phyloP scores from a whole-genome alignment of 2,888 invertebrate genomes.

The Ceraclea dissimilis region DNA sequence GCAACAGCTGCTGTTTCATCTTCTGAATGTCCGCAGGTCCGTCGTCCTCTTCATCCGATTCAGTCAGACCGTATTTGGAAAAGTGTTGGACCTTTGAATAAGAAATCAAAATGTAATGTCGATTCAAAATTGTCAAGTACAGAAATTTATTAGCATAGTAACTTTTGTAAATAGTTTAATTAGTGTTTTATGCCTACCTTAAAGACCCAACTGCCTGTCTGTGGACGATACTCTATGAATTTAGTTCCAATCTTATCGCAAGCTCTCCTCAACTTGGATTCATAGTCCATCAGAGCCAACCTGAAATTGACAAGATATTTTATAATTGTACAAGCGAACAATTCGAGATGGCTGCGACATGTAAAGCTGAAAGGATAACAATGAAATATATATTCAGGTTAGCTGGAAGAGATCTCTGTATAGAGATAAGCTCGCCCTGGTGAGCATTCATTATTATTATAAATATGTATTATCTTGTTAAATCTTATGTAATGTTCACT shows the following conservation, averaged over 20 bases:
- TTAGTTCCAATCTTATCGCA: conserved; percentile 82
- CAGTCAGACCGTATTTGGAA: conserved; percentile 85
- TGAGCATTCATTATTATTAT: no score
- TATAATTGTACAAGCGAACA: no score
- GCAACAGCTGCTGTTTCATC: not conserved
- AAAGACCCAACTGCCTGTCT: conserved; percentile 97
- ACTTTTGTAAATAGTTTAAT: no score
- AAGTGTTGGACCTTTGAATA: conserved; percentile 74
- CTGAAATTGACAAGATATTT: conserved; percentile 33
- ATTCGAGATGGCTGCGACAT: not conserved
- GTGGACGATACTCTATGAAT: conserved; percentile 91
- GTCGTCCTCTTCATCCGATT: conserved; percentile 77
- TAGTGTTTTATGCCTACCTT: no score
- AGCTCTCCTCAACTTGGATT: conserved; percentile 73
- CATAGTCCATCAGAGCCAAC: conserved; percentile 74
- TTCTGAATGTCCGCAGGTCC: not conserved
- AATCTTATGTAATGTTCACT: no score
- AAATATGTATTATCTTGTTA: no score
- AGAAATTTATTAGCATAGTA: no score
- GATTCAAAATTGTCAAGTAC: conserved; percentile 11
- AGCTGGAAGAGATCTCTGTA: no score
- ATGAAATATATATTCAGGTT: no score
- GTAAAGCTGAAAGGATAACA: not conserved
- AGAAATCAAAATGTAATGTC: no score
- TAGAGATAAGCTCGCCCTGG: no score